Evolutionary conservation across 2,113 vertebrate genomes (phyloP).

Genomic region (Mormoops blainvillei): DNA sequence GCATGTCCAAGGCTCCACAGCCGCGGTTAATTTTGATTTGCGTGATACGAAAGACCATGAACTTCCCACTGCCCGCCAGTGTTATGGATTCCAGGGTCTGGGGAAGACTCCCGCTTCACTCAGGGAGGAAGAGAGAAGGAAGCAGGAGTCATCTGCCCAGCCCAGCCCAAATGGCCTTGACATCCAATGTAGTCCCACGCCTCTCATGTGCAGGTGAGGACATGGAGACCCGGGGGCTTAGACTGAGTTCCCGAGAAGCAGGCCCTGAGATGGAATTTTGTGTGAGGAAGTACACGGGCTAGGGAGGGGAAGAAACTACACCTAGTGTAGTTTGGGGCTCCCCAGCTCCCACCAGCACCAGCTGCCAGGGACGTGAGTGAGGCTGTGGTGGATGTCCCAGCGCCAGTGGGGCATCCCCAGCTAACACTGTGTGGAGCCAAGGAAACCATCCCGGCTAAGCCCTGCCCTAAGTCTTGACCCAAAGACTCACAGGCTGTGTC

Average conservation of each 20-base stretch:
- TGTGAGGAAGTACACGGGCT: not conserved
- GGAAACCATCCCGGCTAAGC: not conserved
- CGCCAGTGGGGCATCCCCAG: accelerated
- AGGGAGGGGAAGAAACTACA: not conserved
- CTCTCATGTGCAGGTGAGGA: not conserved
- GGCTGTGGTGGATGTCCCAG: not conserved
- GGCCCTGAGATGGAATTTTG: not conserved
- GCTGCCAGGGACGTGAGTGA: not conserved
- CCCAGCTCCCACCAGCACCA: not conserved
- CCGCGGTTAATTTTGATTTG: not conserved
- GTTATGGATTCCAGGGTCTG: not conserved
- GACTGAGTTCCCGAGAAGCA: not conserved
- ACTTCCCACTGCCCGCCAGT: not conserved
- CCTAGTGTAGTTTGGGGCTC: not conserved
- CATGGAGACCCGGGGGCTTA: not conserved
- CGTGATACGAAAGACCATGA: not conserved
- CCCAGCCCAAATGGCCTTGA: not conserved
- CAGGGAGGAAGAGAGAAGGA: not conserved
- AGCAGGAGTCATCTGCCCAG: not conserved
- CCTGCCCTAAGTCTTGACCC: not conserved
- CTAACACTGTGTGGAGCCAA: accelerated
- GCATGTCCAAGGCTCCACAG: not conserved
- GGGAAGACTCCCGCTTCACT: not conserved
- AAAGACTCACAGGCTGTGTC: not conserved
- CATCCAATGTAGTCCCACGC: not conserved